Conservation (phyloP, 2,113 vertebrate genomes). For the Zosterops borbonicus region DNA sequence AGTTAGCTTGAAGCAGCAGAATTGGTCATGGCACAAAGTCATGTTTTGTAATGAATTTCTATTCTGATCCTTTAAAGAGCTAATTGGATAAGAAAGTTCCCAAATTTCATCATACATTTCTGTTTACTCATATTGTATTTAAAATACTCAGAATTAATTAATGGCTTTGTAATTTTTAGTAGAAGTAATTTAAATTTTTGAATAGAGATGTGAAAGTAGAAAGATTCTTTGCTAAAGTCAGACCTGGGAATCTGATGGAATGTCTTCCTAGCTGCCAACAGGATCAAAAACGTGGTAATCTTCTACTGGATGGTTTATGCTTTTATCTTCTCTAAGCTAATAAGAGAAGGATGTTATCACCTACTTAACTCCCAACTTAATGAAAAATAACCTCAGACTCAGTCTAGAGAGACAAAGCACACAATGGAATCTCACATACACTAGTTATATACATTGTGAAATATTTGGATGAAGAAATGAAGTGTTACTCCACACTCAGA, state of each 20-base stretch:
- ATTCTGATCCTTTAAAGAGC: not conserved
- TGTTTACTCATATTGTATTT: not conserved
- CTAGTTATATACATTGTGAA: not conserved
- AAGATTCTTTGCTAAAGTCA: not conserved
- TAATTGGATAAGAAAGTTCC: not conserved
- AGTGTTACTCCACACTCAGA: not conserved
- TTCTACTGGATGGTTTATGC: not conserved
- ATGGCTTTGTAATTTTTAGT: not conserved
- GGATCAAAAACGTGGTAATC: not conserved
- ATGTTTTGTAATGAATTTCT: not conserved
- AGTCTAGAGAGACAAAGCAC: not conserved
- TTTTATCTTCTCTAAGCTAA: not conserved
- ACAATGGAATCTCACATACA: not conserved
- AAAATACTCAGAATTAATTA: not conserved
- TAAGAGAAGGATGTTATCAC: not conserved
- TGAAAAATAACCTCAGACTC: not conserved
- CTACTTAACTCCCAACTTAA: not conserved
- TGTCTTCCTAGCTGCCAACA: not conserved
- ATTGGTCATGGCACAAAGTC: not conserved
- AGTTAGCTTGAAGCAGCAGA: not conserved
- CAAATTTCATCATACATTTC: not conserved
- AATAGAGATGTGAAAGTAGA: not conserved
- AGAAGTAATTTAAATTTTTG: not conserved
- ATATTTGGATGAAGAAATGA: not conserved
- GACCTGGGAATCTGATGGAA: not conserved